phyloP scores from a whole-genome alignment of 1,140 invertebrate species.

The Phthorimaea operculella region DNA sequence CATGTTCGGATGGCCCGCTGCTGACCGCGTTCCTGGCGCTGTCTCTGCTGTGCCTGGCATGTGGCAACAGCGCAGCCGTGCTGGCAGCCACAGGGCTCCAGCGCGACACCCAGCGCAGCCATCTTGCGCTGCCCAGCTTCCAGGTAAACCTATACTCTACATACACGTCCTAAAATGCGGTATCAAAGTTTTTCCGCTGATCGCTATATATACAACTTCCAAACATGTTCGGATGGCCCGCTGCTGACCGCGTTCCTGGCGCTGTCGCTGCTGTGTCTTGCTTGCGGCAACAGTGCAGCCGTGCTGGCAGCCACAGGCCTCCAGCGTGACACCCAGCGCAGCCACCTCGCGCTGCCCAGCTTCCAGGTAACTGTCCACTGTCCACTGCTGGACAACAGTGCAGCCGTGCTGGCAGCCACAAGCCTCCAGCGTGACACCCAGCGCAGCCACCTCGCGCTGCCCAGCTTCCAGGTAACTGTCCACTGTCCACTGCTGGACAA shows the following conservation, averaged over 20 bases:
- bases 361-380: constrained; percentile 45
- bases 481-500: constrained; percentile 67
- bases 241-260: constrained; percentile 71
- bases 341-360: constrained; percentile 19
- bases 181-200: no score
- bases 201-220: no score
- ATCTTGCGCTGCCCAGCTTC: constrained; percentile 28
- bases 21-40: constrained; percentile 71
- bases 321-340: constrained; percentile 60
- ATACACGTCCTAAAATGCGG: no score
- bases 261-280: constrained; percentile 67
- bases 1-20: no score
- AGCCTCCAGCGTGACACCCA: constrained; percentile 68
- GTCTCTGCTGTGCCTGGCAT: constrained; percentile 67
- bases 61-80: constrained; percentile 70
- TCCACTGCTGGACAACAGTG: constrained; percentile 68
- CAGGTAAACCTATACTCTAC: constrained; percentile 33
- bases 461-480: constrained; percentile 42
- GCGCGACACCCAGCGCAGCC: constrained; percentile 52
- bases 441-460: constrained; percentile 14
- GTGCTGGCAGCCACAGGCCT: constrained; percentile 71
- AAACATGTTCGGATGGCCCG: no score
- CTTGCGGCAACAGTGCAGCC: constrained; percentile 70
- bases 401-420: constrained; percentile 70
- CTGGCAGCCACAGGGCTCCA: constrained; percentile 70